phyloP scores from a whole-genome alignment of 92 coral and sea anemone species.

The Meandrina meandrites region DNA sequence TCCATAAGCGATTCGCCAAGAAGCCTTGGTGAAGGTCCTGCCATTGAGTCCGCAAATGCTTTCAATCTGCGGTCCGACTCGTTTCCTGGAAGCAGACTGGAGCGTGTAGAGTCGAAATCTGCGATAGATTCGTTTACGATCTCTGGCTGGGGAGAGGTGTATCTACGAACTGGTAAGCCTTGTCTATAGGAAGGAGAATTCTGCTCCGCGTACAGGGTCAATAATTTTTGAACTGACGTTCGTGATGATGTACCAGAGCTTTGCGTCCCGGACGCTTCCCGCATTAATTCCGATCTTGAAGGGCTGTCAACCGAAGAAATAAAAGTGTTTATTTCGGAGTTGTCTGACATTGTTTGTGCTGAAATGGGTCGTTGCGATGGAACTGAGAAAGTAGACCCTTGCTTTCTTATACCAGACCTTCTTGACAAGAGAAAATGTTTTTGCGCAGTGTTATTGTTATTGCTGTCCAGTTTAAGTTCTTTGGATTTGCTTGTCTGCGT shows the following conservation, averaged over 20 bases:
- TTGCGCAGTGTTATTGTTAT: background rate
- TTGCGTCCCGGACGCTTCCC: background rate
- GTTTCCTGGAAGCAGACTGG: slow-evolving; percentile 17
- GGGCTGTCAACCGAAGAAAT: background rate
- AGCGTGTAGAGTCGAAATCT: background rate
- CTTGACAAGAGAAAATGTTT: background rate
- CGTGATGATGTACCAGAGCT: slow-evolving; percentile 21
- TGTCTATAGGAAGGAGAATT: slow-evolving; percentile 69
- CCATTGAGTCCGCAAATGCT: slow-evolving; percentile 16
- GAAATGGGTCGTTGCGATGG: background rate
- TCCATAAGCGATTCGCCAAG: slow-evolving; percentile 63
- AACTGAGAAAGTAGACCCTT: background rate
- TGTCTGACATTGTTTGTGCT: background rate
- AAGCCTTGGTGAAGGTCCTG: slow-evolving; percentile 2
- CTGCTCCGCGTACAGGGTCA: slow-evolving; percentile 70
- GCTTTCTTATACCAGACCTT: slow-evolving; percentile 4
- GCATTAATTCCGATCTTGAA: background rate
- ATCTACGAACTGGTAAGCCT: slow-evolving; percentile 59
- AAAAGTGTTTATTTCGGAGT: background rate
- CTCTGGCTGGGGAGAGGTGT: slow-evolving; percentile 61
- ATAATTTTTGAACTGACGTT: slow-evolving; percentile 63
- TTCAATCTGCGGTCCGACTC: background rate
- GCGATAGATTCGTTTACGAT: slow-evolving; percentile 10
- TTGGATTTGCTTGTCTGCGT: slow-evolving; percentile 20
- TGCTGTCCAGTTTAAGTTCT: background rate